Base-by-base conservation (phyloP, 2,888 invertebrate species). In the Diarsia rubi region DNA sequence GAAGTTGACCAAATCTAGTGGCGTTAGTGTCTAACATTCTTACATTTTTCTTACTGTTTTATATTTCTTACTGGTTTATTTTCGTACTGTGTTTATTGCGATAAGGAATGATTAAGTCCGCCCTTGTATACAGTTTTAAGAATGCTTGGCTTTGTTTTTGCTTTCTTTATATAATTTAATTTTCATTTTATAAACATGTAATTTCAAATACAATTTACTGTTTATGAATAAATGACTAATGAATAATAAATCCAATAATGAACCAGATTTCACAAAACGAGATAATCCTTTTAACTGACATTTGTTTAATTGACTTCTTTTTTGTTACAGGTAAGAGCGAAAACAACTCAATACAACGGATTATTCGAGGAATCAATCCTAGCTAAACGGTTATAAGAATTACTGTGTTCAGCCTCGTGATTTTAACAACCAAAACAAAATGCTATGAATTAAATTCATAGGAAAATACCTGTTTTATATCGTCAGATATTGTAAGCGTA, bases 291-390 rank as follows among this genome's bases (percentile, higher is more conserved):
- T 75, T 14, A n/a, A 27, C 27, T 27, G n/a, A 16, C 5, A 16
- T 3, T 21, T 12, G 8, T 37, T 27, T 44, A 45, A 64, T 14
- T 0, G 4, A 44, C 3, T 69, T 68, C 8, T 27, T 69, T 67
- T 69, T 79, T 86, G 73, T 86, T 86, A 27, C 86, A 86, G 86
- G 86, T 86, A 83, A 83, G 86, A 42, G 54, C 60, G 16, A n/a
- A 66, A 62, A 31, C 42, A 16, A n/a, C 12, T n/a, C 9, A 45
- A 66, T 44, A 37, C 3, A 8, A 14, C 6, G 31, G 14, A 62
- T 16, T 45, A 45, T 52, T 74, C 21, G 54, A 47, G 31, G 21
- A 75, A 54, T 47, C n/a, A 75, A 54, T 47, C 19, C 11, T 24
- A 24, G 19, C 54, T 24, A n/a, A 52, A 49, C 16, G 31, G 21